These are phyloP conservation scores for Sciurus niger DNA, from an alignment of 2,113 vertebrate species.

Conservation along the genomic window DNA sequence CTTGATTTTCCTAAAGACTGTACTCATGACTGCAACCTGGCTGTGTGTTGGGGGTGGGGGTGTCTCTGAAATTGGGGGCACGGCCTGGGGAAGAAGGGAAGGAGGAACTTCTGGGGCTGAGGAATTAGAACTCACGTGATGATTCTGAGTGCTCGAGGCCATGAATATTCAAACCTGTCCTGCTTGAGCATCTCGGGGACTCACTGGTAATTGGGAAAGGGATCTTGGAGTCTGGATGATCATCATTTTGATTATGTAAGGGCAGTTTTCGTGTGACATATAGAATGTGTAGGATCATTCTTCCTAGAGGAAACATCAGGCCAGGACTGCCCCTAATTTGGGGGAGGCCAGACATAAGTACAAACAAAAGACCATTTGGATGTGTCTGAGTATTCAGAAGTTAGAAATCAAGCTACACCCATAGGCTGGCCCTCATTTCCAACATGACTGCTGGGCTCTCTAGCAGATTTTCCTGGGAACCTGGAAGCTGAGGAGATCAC, in stretches of 20 bases:
- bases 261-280: background rate
- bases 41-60: background rate
- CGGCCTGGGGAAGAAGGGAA: background rate
- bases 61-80: background rate
- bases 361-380: background rate
- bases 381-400: background rate
- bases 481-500: background rate
- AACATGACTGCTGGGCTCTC: rapidly evolving
- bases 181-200: background rate
- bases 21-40: background rate
- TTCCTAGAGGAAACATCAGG: background rate
- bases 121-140: background rate
- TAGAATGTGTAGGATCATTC: background rate
- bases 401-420: background rate
- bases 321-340: background rate
- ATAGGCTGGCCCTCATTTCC: background rate
- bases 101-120: background rate
- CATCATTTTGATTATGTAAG: background rate
- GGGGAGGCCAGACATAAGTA: background rate
- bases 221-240: background rate
- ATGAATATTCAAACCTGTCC: background rate
- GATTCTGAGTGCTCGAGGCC: background rate
- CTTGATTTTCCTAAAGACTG: background rate
- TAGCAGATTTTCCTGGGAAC: background rate
- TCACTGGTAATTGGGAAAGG: background rate